Evolutionary conservation across 2,888 invertebrate genomes (phyloP).

Genomic region (Drosophila paranaensis): DNA sequence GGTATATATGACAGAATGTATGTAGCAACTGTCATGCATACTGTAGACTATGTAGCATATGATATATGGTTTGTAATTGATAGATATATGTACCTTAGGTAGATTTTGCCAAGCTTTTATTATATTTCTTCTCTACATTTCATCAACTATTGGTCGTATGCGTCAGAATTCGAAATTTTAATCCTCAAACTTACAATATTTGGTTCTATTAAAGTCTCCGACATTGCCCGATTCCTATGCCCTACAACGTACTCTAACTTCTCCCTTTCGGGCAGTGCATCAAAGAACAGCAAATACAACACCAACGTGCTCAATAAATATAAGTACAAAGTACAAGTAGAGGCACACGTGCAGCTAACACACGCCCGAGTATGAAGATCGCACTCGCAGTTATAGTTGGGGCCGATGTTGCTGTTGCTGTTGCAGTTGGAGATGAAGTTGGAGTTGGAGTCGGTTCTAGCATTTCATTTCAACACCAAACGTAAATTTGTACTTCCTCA

Average conservation of each 20-base stretch:
- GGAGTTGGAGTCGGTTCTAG: conserved; percentile 47
- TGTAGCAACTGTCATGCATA: too few relatives aligned
- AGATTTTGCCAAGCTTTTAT: too few relatives aligned
- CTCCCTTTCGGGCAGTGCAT: conserved; percentile 1
- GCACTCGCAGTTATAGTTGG: conserved; percentile 31
- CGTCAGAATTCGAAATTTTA: too few relatives aligned
- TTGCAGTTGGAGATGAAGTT: conserved; percentile 9
- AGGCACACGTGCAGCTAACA: conserved; percentile 49
- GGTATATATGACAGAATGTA: too few relatives aligned
- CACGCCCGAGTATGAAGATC: conserved; percentile 36
- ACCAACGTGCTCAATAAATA: conserved; percentile 39
- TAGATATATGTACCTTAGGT: too few relatives aligned
- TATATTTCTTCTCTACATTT: too few relatives aligned
- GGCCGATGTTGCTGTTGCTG: background rate
- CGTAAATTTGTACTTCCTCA: conserved; percentile 79
- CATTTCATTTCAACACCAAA: conserved; percentile 80
- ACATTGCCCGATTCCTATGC: background rate
- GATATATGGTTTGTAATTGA: too few relatives aligned
- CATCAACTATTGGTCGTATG: too few relatives aligned
- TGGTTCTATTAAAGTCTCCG: background rate
- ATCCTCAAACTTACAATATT: background rate
- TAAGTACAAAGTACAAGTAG: conserved; percentile 28
- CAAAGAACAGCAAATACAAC: conserved; percentile 33
- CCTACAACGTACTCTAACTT: background rate
- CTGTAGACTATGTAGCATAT: too few relatives aligned